A percentile compares a stretch with the other conserved stretches of the same genome.
Conservation (phyloP, 2,113 vertebrate species). For the Ceratotherium simum region DNA sequence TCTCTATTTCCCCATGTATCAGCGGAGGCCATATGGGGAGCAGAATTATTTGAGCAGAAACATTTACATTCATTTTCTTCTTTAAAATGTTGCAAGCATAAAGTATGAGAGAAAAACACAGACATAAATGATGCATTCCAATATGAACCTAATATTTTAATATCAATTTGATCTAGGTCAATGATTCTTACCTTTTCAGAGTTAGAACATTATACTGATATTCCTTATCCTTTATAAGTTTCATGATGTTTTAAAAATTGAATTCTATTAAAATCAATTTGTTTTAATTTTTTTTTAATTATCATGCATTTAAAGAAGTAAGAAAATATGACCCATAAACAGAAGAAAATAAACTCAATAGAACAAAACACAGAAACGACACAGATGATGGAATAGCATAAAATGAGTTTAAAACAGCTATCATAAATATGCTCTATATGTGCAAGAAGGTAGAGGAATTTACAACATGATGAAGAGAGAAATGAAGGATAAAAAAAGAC, state of each 20-base stretch:
- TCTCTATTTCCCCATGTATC: too few species aligned
- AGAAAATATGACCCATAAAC: background rate
- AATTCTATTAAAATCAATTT: background rate
- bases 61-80: background rate
- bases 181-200: background rate
- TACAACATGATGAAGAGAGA: background rate
- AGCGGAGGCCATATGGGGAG: background rate
- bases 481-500: background rate
- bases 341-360: background rate
- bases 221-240: background rate
- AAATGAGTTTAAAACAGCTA: background rate
- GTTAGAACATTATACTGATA: background rate
- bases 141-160: background rate
- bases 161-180: background rate
- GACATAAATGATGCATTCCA: background rate
- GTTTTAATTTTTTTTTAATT: background rate
- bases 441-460: background rate
- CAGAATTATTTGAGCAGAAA: background rate
- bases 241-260: conserved; percentile 14
- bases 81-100: background rate
- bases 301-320: background rate
- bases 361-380: background rate
- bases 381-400: background rate
- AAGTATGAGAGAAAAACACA: background rate
- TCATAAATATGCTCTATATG: background rate